Conservation (phyloP, 2,888 invertebrate genomes). For the Ochropleura plecta region DNA sequence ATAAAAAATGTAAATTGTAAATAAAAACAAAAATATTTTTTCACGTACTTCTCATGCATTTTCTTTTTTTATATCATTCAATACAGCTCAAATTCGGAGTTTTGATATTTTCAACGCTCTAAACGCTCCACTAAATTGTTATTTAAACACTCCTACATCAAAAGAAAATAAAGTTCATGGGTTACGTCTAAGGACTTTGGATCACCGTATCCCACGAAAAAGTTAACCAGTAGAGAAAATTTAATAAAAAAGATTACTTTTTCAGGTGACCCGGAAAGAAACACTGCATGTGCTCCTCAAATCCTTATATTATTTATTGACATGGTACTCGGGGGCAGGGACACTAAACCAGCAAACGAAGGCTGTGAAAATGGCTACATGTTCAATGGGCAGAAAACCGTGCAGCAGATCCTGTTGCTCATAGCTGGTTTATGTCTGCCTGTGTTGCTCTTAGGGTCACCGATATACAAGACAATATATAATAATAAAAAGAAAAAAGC, state of each 20-base stretch:
- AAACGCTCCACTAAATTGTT: not conserved
- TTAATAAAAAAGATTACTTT: not conserved
- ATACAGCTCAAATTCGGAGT: too few species aligned
- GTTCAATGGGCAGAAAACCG: conserved; percentile 85
- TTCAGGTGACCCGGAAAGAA: conserved; percentile 68
- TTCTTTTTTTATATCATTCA: too few species aligned
- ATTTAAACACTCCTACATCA: not conserved
- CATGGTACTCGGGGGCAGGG: conserved; percentile 91
- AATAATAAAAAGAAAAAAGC: conserved; percentile 67
- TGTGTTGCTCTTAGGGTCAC: conserved; percentile 94
- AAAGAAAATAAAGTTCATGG: not conserved
- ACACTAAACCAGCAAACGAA: conserved; percentile 68
- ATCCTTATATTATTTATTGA: conserved; percentile 95
- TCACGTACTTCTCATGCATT: too few species aligned
- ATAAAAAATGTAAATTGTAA: too few species aligned
- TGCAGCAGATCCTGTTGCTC: conserved; percentile 91
- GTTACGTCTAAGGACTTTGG: not conserved
- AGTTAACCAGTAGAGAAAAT: not conserved
- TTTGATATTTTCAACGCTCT: too few species aligned
- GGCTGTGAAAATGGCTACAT: conserved; percentile 89
- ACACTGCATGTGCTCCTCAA: conserved; percentile 92
- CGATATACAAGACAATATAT: conserved; percentile 86
- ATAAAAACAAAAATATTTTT: too few species aligned
- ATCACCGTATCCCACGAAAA: not conserved
- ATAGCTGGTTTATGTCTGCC: conserved; percentile 92